A percentile compares a stretch with the other conserved stretches of the same genome.
Conservation (phyloP, 2,797 vertebrate species). For the Masticophis lateralis region DNA sequence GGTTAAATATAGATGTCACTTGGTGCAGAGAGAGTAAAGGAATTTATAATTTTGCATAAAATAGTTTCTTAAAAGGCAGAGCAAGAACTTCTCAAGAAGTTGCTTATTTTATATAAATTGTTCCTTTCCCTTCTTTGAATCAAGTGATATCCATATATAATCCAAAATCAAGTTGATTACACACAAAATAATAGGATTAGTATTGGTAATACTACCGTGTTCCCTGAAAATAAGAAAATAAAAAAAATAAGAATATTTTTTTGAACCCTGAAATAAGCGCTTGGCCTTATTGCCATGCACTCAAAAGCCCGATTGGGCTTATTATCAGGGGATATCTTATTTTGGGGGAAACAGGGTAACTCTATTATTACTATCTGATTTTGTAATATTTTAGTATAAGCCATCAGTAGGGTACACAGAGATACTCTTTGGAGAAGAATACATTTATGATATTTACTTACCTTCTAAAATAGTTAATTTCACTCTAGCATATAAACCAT, state of each 20-base stretch:
- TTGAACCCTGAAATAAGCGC: too few species aligned
- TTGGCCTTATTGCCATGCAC: too few species aligned
- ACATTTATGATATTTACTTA: neutral
- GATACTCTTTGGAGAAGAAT: neutral
- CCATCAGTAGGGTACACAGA: neutral
- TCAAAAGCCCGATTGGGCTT: too few species aligned
- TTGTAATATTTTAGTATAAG: neutral
- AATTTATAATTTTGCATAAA: neutral
- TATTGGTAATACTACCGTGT: neutral
- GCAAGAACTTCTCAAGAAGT: neutral
- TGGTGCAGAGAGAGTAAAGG: neutral
- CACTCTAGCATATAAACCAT: slow-evolving; percentile 42
- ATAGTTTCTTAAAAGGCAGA: neutral
- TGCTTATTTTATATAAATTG: neutral
- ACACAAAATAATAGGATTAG: neutral
- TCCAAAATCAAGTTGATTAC: neutral
- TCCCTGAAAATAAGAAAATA: too few species aligned
- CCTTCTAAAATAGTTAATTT: slow-evolving; percentile 61
- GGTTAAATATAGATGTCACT: neutral
- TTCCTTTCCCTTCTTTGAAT: neutral
- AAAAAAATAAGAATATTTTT: too few species aligned
- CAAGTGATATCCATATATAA: neutral
- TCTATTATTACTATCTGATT: neutral
- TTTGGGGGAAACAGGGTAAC: neutral
- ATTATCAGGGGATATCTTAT: too few species aligned